A percentile compares a stretch with the other conserved stretches of the same genome.
Evolutionary conservation across 2,888 invertebrate genomes (phyloP).

Genomic region (Ischnus inquisitorius): DNA sequence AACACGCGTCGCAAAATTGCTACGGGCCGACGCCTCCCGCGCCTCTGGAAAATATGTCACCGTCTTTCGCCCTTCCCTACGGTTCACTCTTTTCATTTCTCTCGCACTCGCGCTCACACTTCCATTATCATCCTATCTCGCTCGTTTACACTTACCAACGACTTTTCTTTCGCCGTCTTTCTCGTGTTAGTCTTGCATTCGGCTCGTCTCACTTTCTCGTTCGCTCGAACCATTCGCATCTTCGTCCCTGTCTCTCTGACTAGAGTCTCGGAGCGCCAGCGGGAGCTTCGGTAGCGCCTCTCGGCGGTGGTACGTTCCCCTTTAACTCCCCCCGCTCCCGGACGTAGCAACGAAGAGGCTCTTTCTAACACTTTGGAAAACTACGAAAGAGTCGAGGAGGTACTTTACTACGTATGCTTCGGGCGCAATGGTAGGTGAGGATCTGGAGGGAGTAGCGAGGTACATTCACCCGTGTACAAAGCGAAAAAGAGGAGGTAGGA

Average conservation of each 20-base stretch:
- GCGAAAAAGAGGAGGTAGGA: background rate
- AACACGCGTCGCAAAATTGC: constrained; percentile 82
- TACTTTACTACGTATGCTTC: constrained; percentile 55
- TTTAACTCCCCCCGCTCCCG: background rate
- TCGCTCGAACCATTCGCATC: background rate
- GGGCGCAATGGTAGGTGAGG: constrained; percentile 15
- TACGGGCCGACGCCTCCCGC: constrained; percentile 71
- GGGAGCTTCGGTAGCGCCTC: constrained; percentile 6
- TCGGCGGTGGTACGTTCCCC: constrained; percentile 20
- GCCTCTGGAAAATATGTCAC: constrained; percentile 79
- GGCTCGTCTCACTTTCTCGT: constrained; percentile 24
- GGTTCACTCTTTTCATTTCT: constrained; percentile 41
- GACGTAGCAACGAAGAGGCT: constrained; percentile 54
- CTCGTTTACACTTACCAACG: constrained; percentile 38
- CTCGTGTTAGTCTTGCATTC: background rate
- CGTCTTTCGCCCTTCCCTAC: constrained; percentile 65
- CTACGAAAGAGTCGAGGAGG: constrained; percentile 60
- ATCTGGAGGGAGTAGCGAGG: background rate
- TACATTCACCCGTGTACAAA: constrained; percentile 41
- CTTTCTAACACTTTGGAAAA: constrained; percentile 61
- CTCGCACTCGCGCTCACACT: constrained; percentile 38
- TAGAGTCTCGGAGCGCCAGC: constrained; percentile 1
- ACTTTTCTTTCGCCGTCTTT: constrained; percentile 33
- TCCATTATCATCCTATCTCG: background rate
- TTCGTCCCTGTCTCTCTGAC: background rate